Evolutionary conservation across 2,113 vertebrate species (phyloP).

Genomic region (Theristicus caerulescens): DNA sequence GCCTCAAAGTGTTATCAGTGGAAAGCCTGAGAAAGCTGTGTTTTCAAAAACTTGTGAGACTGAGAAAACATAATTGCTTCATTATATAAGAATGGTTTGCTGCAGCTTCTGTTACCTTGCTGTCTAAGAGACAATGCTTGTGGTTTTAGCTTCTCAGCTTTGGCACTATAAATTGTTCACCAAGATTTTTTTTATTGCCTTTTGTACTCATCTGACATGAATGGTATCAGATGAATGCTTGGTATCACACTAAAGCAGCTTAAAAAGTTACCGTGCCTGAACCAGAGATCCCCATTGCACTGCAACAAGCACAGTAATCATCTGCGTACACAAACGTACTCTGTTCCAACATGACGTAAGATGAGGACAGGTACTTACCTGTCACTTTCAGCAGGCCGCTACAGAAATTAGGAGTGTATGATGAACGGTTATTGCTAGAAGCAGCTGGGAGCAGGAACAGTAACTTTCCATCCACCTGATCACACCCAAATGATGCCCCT

Average conservation of each 20-base stretch:
- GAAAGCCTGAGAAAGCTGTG: constrained; percentile 13
- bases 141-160: not conserved
- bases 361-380: not conserved
- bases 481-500: accelerated
- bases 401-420: not conserved
- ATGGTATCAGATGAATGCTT: not conserved
- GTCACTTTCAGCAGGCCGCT: not conserved
- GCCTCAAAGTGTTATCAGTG: not conserved
- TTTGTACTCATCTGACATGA: not conserved
- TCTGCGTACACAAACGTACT: not conserved
- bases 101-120: constrained; percentile 13
- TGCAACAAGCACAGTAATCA: not conserved
- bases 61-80: constrained; percentile 8
- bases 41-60: constrained; percentile 37
- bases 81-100: not conserved
- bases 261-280: not conserved
- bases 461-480: not conserved
- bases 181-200: not conserved
- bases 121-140: not conserved
- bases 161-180: not conserved
- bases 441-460: not conserved
- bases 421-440: not conserved
- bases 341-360: not conserved
- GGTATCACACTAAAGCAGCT: not conserved
- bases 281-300: not conserved